phyloP scores from a whole-genome alignment of 2,797 vertebrate genomes.

The Lindbergichthys nudifrons region DNA sequence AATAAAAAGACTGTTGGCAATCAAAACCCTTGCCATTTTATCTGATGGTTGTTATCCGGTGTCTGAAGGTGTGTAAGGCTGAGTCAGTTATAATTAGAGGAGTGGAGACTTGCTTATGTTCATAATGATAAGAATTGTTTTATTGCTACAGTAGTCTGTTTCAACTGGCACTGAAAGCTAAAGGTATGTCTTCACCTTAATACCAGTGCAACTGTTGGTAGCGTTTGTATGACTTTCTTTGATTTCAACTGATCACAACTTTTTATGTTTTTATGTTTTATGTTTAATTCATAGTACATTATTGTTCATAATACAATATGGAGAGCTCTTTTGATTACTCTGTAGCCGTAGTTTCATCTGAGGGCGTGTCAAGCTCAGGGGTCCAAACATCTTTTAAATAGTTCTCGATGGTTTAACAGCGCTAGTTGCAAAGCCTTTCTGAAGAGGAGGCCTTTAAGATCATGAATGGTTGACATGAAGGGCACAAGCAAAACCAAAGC shows the following conservation, averaged over 20 bases:
- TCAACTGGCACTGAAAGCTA: not conserved
- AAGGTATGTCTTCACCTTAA: not conserved
- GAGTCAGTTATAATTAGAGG: slow-evolving; percentile 37
- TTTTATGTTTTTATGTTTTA: slow-evolving; percentile 4
- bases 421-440: slow-evolving; percentile 3
- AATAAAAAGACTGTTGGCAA: slow-evolving; percentile 35
- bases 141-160: slow-evolving; percentile 27
- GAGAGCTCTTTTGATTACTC: slow-evolving; percentile 24
- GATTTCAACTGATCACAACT: not conserved
- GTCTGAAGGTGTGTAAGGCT: slow-evolving; percentile 46
- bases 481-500: slow-evolving; percentile 23
- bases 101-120: slow-evolving; percentile 21
- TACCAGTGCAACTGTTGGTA: not conserved
- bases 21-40: slow-evolving; percentile 20
- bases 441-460: slow-evolving; percentile 24
- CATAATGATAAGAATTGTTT: slow-evolving; percentile 38
- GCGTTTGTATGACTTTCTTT: not conserved
- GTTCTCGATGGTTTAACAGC: slow-evolving; percentile 27
- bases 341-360: slow-evolving; percentile 18
- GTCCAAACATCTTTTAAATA: slow-evolving; percentile 4
- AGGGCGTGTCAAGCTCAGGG: slow-evolving; percentile 11
- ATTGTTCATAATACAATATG: too few species aligned
- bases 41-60: slow-evolving; percentile 3
- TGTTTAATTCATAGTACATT: not conserved
- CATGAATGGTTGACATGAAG: slow-evolving; percentile 16